phyloP scores from a whole-genome alignment of 2,113 vertebrate genomes.

The Trochalopteron elliotii region DNA sequence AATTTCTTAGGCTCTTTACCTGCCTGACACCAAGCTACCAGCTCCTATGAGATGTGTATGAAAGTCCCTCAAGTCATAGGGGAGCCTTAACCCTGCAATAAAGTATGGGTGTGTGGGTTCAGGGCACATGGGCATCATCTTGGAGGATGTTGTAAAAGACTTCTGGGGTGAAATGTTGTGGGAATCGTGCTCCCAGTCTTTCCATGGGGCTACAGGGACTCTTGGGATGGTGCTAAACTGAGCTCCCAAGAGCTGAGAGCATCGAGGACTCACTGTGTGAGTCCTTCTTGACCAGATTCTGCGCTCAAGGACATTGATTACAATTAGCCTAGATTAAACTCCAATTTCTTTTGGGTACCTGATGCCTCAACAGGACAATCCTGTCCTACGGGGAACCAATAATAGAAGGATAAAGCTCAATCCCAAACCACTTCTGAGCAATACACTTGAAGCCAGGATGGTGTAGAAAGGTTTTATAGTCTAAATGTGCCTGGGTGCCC shows the following conservation, averaged over 20 bases:
- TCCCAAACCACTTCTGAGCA: neutral
- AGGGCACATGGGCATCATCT: neutral
- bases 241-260: neutral
- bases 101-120: accelerated
- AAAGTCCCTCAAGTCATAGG: neutral
- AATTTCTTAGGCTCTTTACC: neutral
- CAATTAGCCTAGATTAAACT: neutral
- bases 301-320: accelerated
- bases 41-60: neutral
- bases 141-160: neutral
- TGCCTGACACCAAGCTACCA: neutral
- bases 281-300: neutral
- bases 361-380: neutral
- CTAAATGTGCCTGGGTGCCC: neutral
- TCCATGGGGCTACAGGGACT: neutral
- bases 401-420: neutral
- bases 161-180: neutral
- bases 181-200: neutral
- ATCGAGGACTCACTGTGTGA: neutral
- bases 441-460: neutral
- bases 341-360: neutral
- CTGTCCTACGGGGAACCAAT: neutral
- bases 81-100: neutral
- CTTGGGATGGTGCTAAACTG: neutral
- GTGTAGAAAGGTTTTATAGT: neutral